A percentile compares a stretch with the other conserved stretches of the same genome.
Evolutionary conservation across 1,140 invertebrate genomes (phyloP).

Genomic region (Panagrolaimus sp.): DNA sequence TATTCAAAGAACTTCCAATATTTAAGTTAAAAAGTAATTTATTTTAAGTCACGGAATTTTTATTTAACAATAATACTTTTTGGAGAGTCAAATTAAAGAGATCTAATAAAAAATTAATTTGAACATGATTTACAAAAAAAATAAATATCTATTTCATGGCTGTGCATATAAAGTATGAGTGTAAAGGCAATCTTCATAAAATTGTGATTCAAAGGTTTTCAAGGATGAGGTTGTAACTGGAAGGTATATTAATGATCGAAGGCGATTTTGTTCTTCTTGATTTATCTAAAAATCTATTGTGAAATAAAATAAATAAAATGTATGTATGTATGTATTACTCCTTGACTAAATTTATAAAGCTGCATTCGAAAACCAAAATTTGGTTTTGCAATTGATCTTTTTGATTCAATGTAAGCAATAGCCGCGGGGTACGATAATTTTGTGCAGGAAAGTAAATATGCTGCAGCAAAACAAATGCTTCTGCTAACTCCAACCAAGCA

Average conservation of each 20-base stretch:
- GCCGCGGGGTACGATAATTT: constrained; percentile 2
- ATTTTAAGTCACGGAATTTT: too few relatives aligned
- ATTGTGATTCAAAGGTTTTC: neutral
- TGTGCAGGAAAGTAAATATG: neutral
- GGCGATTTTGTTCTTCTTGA: neutral
- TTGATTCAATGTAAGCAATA: constrained; percentile 17
- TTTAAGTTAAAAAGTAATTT: too few relatives aligned
- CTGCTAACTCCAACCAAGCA: constrained; percentile 3
- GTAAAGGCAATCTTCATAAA: neutral
- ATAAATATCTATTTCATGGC: neutral
- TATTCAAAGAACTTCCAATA: too few relatives aligned
- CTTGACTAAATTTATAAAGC: constrained; percentile 6
- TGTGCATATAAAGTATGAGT: neutral
- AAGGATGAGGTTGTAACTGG: neutral
- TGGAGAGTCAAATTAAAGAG: too few relatives aligned
- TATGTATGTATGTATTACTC: neutral
- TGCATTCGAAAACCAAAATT: constrained; percentile 17
- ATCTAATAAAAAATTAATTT: too few relatives aligned
- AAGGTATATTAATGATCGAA: too few relatives aligned
- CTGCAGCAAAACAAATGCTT: constrained; percentile 8
- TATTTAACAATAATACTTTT: too few relatives aligned
- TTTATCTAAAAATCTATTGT: neutral
- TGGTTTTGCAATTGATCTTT: neutral
- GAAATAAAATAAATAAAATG: neutral
- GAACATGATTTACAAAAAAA: too few relatives aligned